Base-by-base conservation (phyloP, 2,113 vertebrate species). In the Regulus satrapa region DNA sequence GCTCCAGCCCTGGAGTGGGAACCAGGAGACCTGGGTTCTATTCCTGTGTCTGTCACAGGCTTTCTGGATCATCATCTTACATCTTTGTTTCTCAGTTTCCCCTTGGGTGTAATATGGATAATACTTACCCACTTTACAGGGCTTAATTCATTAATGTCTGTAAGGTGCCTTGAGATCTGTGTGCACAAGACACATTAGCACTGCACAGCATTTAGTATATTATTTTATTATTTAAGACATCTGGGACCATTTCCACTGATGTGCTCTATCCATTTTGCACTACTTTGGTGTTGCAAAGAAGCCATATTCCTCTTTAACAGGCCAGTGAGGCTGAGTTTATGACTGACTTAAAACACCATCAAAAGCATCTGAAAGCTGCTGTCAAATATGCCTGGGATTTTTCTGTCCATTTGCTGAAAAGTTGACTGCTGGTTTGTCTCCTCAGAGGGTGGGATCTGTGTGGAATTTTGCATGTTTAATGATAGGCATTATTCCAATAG, bases 161-260 rank as follows among this genome's bases (percentile, higher is more conserved):
- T 69, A 68, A 97, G 95, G 95, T 95, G 89, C 72, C 95, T 91
- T 91, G 95, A 95, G 94, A 97, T 93, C 93, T 95, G 87, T 85
- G 82, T 88, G 93, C 95, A 85, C 81, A 69, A 96, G 89, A 89
- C 93, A 83, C 94, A 95, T 97, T 96, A 96, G 71, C 92, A 94
- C 85, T 85, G 94, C 92, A 93, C 93, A 97, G 94, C 92, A 91
- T 96, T 97, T 96, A 95, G 95, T 96, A 77, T 93, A 97, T 97
- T 97, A 96, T 97, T 97, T 96, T 97, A 97, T 97, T 96, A 96
- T 97, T 97, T 95, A 97, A 96, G 91, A 96, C 95, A 92, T 95
- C 94, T 96, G 93, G 95, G 95, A 97, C 93, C 95, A 71, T 96
- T 96, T 97, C 86, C 88, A 94, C 84, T 94, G 93, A 95, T 95